Base-by-base conservation (phyloP, 2,113 vertebrate species). In the Trematocara nigrifrons region DNA sequence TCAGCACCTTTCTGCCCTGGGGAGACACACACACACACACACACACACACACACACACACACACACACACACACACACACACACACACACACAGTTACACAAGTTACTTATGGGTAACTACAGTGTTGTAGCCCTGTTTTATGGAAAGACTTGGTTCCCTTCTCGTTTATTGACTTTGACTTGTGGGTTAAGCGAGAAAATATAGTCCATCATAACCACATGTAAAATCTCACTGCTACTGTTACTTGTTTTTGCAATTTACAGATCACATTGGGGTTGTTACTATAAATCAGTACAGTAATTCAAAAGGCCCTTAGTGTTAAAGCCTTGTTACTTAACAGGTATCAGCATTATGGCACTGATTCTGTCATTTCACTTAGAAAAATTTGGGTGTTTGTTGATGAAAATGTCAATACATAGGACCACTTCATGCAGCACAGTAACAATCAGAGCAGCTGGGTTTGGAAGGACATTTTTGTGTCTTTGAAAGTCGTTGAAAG, bases 121-220 rank as follows among this genome's bases (percentile, higher is more conserved):
- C 79, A 64, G 64, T 61, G 80, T 83, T 89, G 69, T 83, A 91
- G 83, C 52, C 59, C 74, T 40, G 57, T 90, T 82, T 85, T 86
- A 87, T 51, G 76, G 86, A 86, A 53, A 54, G 16, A 53, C 51
- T 87, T 81, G 89, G 82, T 89, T 93, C 78, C 82, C 80, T 45
- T 92, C 85, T 87, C 79, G 42, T 89, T 92, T 88, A 94, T 94
- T 90, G 84, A 83, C 83, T 93, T 80, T 89, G 93, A 93, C 91
- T 82, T 93, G 92, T 86, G 91, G 93, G 64, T 82, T 90, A 54
- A 91, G 89, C 82, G 89, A 90, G 82, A 92, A 89, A 93, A 93
- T 89, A 81, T 29, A 61, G 16, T 56, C 87, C 87, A 86, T 89
- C 87, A 80, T 77, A 89, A 94, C 91, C 87, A 86, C 90, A 93